A percentile compares a stretch with the other conserved stretches of the same genome.
phyloP scores from a whole-genome alignment of 2,797 vertebrate species.

The Mormyrops boulengeri region DNA sequence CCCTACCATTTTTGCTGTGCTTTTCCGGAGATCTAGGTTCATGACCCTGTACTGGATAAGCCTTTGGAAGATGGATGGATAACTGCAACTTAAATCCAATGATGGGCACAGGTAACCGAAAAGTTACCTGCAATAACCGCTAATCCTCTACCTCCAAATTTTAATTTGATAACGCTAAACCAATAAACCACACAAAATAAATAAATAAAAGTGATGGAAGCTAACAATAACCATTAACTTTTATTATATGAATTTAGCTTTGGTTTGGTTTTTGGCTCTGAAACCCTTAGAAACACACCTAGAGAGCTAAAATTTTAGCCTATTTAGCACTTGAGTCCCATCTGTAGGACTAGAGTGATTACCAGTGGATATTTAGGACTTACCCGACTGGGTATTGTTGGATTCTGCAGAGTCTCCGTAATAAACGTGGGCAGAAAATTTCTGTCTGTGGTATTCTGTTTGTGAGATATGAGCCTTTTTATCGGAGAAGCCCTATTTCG shows the following conservation, averaged over 20 bases:
- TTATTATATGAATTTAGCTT: not conserved
- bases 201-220: not conserved
- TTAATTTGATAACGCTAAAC: not conserved
- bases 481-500: not conserved
- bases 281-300: not conserved
- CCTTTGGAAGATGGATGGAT: not conserved
- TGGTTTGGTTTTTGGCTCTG: not conserved
- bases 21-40: not conserved
- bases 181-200: not conserved
- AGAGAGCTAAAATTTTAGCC: not conserved
- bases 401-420: not conserved
- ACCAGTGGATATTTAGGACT: not conserved
- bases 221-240: not conserved
- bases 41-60: not conserved
- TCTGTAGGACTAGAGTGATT: not conserved
- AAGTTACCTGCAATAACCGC: not conserved
- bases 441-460: not conserved
- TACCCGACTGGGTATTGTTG: not conserved
- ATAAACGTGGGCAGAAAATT: not conserved
- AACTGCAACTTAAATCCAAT: not conserved
- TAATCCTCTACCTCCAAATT: not conserved
- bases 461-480: not conserved
- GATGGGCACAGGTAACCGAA: not conserved
- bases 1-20: not conserved
- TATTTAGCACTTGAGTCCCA: not conserved